Evolutionary conservation across 2,113 vertebrate species (phyloP).

Genomic region (Oncorhynchus masou): DNA sequence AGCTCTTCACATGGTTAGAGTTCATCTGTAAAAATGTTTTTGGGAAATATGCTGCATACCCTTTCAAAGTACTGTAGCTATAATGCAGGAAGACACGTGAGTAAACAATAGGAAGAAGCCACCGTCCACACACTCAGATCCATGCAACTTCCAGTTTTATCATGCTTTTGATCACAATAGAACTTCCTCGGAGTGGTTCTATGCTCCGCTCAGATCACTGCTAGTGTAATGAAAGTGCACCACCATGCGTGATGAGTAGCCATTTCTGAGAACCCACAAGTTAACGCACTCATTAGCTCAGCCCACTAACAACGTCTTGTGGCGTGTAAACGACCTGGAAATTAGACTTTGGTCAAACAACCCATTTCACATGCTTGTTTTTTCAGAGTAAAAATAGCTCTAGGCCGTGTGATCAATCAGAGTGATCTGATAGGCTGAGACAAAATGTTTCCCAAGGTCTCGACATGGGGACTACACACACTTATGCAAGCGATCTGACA

Average conservation of each 20-base stretch:
- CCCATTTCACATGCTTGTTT: neutral
- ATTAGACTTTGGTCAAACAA: neutral
- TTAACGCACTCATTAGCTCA: neutral
- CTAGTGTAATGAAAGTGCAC: too few species aligned
- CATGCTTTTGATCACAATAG: neutral
- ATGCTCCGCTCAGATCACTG: too few species aligned
- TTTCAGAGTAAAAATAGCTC: neutral
- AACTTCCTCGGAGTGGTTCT: too few species aligned
- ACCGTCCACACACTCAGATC: too few species aligned
- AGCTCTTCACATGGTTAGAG: slow-evolving; percentile 3
- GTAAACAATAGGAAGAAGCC: too few species aligned
- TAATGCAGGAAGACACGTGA: too few species aligned
- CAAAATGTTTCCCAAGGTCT: neutral
- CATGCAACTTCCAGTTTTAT: neutral
- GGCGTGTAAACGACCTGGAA: too few species aligned
- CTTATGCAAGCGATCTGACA: too few species aligned
- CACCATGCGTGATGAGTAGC: neutral
- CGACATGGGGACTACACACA: neutral
- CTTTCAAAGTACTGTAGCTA: too few species aligned
- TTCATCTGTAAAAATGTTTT: neutral
- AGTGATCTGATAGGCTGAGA: neutral
- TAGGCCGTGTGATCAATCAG: neutral
- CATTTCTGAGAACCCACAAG: neutral
- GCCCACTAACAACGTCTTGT: neutral
- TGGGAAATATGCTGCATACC: neutral